These are phyloP conservation scores for Bos taurus DNA, from an alignment of 2,113 vertebrate genomes.

Conservation along the genomic window DNA sequence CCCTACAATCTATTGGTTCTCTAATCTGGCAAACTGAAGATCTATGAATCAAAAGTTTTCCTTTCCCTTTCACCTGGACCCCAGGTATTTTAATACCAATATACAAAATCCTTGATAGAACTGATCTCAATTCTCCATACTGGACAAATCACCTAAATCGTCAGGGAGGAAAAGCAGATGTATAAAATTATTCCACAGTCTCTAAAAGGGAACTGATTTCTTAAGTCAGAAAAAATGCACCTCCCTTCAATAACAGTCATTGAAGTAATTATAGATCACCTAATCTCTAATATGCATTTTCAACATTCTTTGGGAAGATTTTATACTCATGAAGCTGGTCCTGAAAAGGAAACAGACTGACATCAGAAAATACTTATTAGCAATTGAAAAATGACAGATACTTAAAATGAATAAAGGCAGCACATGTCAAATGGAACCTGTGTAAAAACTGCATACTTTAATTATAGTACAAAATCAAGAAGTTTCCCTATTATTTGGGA, in stretches of 20 bases:
- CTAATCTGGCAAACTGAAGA: not conserved
- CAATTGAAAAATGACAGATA: slow-evolving; percentile 3
- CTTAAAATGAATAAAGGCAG: not conserved
- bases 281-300: not conserved
- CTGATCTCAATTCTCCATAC: not conserved
- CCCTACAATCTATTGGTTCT: not conserved
- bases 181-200: not conserved
- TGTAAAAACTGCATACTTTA: slow-evolving; percentile 11
- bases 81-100: not conserved
- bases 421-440: not conserved
- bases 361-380: slow-evolving; percentile 12
- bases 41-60: not conserved
- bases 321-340: not conserved
- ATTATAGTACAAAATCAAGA: slow-evolving; percentile 8
- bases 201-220: not conserved
- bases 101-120: not conserved
- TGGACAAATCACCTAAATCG: not conserved
- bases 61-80: not conserved
- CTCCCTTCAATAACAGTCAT: not conserved
- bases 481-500: not conserved
- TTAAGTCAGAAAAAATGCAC: not conserved
- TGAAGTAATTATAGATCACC: not conserved
- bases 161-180: not conserved
- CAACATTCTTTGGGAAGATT: not conserved
- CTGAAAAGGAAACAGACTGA: not conserved